phyloP scores from a whole-genome alignment of 2,113 vertebrate genomes.

The Mellivora capensis region DNA sequence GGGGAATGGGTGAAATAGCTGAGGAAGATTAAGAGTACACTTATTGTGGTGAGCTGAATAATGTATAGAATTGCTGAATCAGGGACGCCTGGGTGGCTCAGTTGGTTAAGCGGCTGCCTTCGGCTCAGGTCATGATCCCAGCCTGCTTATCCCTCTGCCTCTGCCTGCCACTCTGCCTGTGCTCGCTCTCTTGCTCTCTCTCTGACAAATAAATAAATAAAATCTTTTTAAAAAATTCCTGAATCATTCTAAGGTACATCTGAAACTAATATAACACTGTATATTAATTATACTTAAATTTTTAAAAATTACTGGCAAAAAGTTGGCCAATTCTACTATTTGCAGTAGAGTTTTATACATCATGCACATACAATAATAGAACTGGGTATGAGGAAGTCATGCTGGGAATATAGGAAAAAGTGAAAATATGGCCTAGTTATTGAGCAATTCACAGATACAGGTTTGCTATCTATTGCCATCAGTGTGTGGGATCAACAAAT shows the following conservation, averaged over 20 bases:
- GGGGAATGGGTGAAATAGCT: neutral
- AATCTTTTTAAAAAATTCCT: too few species aligned
- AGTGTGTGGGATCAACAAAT: neutral
- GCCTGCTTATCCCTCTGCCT: too few species aligned
- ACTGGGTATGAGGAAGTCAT: neutral
- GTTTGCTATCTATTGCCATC: neutral
- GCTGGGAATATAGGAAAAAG: neutral
- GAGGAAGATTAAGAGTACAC: neutral
- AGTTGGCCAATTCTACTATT: neutral
- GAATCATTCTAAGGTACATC: neutral
- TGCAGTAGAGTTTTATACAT: neutral
- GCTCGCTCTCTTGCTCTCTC: too few species aligned
- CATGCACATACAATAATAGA: neutral
- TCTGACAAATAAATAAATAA: too few species aligned
- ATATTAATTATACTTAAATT: neutral
- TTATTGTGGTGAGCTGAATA: neutral
- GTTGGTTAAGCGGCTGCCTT: too few species aligned
- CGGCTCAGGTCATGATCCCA: too few species aligned
- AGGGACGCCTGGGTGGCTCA: too few species aligned
- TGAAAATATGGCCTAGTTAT: neutral
- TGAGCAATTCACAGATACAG: neutral
- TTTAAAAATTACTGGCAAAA: constrained; percentile 19
- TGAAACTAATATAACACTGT: neutral
- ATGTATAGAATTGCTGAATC: neutral
- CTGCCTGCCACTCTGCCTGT: too few species aligned